Evolutionary conservation across 2,888 invertebrate genomes (phyloP).

Genomic region (Microctonus hyperodae): DNA sequence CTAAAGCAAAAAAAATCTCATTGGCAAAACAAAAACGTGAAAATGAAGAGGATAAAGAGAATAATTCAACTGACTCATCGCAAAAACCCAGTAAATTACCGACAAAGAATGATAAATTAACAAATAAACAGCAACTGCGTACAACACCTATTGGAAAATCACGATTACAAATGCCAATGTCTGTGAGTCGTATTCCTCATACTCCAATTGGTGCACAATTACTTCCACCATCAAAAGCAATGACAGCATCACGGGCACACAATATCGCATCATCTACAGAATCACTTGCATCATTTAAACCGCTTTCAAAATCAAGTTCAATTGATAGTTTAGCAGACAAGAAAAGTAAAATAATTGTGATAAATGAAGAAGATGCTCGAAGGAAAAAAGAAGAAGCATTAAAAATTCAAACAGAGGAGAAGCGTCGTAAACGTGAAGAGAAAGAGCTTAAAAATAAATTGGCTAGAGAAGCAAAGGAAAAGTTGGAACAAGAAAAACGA

Average conservation of each 20-base stretch:
- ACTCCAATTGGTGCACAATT: conserved; percentile 49
- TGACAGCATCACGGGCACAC: conserved; percentile 49
- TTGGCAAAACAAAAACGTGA: conserved; percentile 50
- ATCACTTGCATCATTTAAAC: conserved; percentile 53
- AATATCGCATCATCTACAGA: conserved; percentile 54
- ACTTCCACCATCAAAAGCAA: conserved; percentile 54
- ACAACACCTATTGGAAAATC: conserved; percentile 53
- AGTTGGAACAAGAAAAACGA: conserved; percentile 63
- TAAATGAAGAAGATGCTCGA: conserved; percentile 65
- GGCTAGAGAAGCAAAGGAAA: conserved; percentile 64
- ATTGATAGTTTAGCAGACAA: conserved; percentile 58
- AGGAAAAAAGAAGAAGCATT: conserved; percentile 70
- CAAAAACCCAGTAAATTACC: conserved; percentile 41
- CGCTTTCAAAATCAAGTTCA: conserved; percentile 49
- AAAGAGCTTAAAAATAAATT: conserved; percentile 68
- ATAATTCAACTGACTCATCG: conserved; percentile 35
- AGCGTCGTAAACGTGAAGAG: conserved; percentile 67
- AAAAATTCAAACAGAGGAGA: conserved; percentile 68
- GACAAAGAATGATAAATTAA: conserved; percentile 40
- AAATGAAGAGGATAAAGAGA: conserved; percentile 55
- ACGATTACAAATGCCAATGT: conserved; percentile 48
- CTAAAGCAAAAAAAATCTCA: conserved; percentile 55
- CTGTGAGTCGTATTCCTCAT: conserved; percentile 48
- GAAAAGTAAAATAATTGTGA: conserved; percentile 45
- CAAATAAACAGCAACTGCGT: conserved; percentile 43